Conservation (phyloP, 2,797 vertebrate genomes). For the Enteromius anoplus region DNA sequence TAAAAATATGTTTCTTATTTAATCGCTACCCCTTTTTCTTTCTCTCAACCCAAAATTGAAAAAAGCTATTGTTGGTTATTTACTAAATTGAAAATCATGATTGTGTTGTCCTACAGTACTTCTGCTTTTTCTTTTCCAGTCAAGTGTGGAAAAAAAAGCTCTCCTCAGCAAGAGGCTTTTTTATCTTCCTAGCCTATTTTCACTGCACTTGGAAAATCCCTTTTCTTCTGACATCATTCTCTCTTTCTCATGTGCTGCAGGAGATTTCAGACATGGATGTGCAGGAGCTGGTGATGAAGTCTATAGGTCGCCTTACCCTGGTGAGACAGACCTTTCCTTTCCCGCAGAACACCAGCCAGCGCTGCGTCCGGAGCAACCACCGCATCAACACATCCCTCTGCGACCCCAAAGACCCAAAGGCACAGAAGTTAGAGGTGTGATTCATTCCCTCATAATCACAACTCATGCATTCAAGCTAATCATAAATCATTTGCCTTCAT, state of each 20-base stretch:
- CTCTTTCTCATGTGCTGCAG: conserved; percentile 70
- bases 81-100: conserved; percentile 2
- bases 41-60: not conserved
- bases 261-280: conserved; percentile 93
- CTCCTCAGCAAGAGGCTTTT: not conserved
- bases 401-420: conserved; percentile 92
- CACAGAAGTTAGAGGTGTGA: conserved; percentile 93
- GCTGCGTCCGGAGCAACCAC: conserved; percentile 95
- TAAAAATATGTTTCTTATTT: not conserved
- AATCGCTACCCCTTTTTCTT: not conserved
- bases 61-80: not conserved
- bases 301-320: conserved; percentile 94
- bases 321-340: conserved; percentile 95
- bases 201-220: conserved; percentile 5
- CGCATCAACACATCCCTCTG: conserved; percentile 94
- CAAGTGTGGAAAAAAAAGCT: conserved; percentile 10
- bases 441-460: conserved; percentile 22
- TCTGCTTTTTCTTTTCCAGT: not conserved
- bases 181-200: conserved; percentile 6
- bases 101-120: not conserved
- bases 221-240: not conserved
- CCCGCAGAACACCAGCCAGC: conserved; percentile 92
- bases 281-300: conserved; percentile 96
- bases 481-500: conserved; percentile 21
- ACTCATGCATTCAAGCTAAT: conserved; percentile 24